Percentiles rank a stretch among this genome's conserved stretches.
Evolutionary conservation across 2,888 invertebrate genomes (phyloP).

Genomic region (Neoscelio sp.): DNA sequence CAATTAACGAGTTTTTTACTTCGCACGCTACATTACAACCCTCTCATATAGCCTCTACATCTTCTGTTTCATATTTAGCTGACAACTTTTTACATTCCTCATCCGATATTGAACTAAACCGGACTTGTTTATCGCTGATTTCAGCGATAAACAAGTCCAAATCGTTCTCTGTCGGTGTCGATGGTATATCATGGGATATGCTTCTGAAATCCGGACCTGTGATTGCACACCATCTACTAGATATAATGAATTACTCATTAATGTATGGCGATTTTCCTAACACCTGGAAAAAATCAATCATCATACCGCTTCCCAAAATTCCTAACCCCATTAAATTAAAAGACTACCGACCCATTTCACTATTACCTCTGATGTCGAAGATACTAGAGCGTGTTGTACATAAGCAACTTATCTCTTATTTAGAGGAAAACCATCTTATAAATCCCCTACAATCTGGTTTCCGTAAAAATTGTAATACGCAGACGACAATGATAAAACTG

Average conservation of each 20-base stretch:
- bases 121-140: too few species aligned
- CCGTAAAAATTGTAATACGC: not conserved
- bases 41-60: too few species aligned
- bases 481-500: not conserved
- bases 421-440: not conserved
- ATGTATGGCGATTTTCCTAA: too few species aligned
- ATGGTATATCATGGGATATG: not conserved
- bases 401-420: not conserved
- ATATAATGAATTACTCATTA: not conserved
- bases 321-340: not conserved
- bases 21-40: too few species aligned
- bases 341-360: not conserved
- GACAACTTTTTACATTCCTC: too few species aligned
- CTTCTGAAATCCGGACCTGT: not conserved
- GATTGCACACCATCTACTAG: not conserved
- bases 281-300: not conserved
- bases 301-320: not conserved
- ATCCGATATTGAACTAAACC: too few species aligned
- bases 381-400: constrained; percentile 5
- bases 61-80: too few species aligned
- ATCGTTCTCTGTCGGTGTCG: not conserved
- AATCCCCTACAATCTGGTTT: not conserved
- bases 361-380: not conserved
- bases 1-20: too few species aligned
- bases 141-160: too few species aligned